Evolutionary conservation across 2,888 invertebrate genomes (phyloP).

Genomic region (Spodoptera littoralis): DNA sequence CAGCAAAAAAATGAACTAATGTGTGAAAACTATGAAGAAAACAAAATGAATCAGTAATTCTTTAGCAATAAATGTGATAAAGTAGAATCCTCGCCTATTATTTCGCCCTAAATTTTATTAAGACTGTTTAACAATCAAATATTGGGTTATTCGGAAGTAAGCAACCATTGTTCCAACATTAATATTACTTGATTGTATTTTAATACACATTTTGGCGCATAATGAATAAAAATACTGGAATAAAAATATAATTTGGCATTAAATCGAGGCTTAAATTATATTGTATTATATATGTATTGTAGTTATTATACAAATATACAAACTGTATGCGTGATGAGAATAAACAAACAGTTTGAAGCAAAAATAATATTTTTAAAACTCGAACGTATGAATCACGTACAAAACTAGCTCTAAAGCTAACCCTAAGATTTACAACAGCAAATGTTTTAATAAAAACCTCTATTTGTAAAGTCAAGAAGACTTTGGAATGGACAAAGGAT

Average conservation of each 20-base stretch:
- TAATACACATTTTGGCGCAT: constrained; percentile 18
- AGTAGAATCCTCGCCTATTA: constrained; percentile 31
- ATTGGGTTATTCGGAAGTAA: constrained; percentile 28
- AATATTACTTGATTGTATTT: constrained; percentile 35
- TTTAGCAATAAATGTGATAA: constrained; percentile 39
- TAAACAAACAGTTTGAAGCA: too few species aligned
- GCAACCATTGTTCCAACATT: constrained; percentile 29
- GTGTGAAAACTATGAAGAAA: constrained; percentile 14
- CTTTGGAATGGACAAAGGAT: constrained; percentile 52
- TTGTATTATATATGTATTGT: too few species aligned
- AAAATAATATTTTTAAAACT: too few species aligned
- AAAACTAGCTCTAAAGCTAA: constrained; percentile 15
- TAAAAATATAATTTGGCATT: too few species aligned
- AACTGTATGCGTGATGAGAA: not conserved
- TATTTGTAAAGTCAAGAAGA: constrained; percentile 47
- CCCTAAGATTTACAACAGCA: constrained; percentile 19
- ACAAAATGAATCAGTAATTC: constrained; percentile 10
- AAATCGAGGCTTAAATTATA: too few species aligned
- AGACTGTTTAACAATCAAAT: constrained; percentile 13
- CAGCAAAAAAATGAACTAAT: not conserved
- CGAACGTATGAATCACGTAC: not conserved
- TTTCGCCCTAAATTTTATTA: constrained; percentile 31
- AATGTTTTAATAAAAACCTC: constrained; percentile 36
- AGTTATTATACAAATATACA: not conserved
- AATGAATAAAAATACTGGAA: too few species aligned